Base-by-base conservation (phyloP, 2,113 vertebrate species). In the Sinocyclocheilus anshuiensis region DNA sequence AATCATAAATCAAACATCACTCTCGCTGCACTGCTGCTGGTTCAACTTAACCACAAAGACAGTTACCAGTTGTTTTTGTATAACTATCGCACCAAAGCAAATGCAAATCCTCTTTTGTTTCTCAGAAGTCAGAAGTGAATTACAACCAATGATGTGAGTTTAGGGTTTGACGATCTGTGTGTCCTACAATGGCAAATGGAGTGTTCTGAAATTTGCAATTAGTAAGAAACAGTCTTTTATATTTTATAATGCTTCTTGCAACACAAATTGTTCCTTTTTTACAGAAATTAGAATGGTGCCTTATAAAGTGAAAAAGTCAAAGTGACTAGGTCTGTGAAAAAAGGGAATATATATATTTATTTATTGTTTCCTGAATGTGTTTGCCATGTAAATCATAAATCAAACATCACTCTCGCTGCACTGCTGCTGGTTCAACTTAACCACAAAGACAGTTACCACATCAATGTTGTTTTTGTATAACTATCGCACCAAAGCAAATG, bases 1-100 rank as follows among this genome's bases (percentile, higher is more conserved):
- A 82, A 26, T 50, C 45, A 69, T 69, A 22, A 82, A 82, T 53
- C 80, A 82, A 82, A 82, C 45, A 82, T 69, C 16, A 15, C 42
- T 69, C 42, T 26, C 11, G 24, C 16, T 67, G n/a, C 59, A 65
- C 4, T 29, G 16, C 63, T 65, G 59, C 42, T 22, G 24, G 63
- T 69, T 82, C 42, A 82, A 39, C 22, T 61, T 53, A 20, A 36
- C 74, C 61, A 55, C 26, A 55, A 77, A 29, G 11, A 12, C 39
- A 24, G 22, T 75, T 42, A 76, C 12, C 42, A 13, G 33, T 72
- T 71, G 9, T 20, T 39, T 71, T 22, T 11, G 8, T 39, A 39
- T 39, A 10, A 71, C 67, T 71, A 39, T 71, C 8, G 5, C 4
- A 39, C 33, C 18, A 72, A 72, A 11, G 33, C 18, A 72, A 72